These are phyloP conservation scores for Euplagia quadripunctaria DNA, from an alignment of 2,888 invertebrate species.

Conservation along the genomic window DNA sequence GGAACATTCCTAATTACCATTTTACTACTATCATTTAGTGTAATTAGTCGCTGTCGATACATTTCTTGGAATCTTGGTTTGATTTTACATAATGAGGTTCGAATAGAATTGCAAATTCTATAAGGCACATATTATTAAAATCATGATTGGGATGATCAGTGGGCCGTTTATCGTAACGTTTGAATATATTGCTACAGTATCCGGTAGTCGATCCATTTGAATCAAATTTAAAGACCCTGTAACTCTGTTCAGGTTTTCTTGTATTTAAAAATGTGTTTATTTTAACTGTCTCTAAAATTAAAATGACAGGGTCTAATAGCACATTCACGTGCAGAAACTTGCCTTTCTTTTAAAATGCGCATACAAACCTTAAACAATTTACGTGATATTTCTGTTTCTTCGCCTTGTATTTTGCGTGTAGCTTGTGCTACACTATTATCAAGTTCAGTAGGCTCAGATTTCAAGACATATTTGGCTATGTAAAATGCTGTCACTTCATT, in stretches of 20 bases:
- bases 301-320: slow-evolving; percentile 28
- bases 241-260: slow-evolving; percentile 12
- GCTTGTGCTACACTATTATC: slow-evolving; percentile 27
- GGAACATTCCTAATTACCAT: slow-evolving; percentile 28
- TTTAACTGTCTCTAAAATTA: slow-evolving; percentile 30
- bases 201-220: slow-evolving; percentile 27
- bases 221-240: slow-evolving; percentile 50
- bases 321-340: slow-evolving; percentile 55
- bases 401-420: slow-evolving; percentile 24
- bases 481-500: slow-evolving; percentile 41
- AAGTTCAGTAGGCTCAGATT: slow-evolving; percentile 40
- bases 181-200: slow-evolving; percentile 46
- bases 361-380: slow-evolving; percentile 55
- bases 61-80: slow-evolving; percentile 23
- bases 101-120: slow-evolving; percentile 48
- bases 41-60: slow-evolving; percentile 30
- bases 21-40: slow-evolving; percentile 19
- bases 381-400: slow-evolving; percentile 41
- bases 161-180: slow-evolving; percentile 46
- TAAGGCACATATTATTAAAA: slow-evolving; percentile 41
- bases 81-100: slow-evolving; percentile 34
- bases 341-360: slow-evolving; percentile 52
- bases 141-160: slow-evolving; percentile 41
- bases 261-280: slow-evolving; percentile 12
- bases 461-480: slow-evolving; percentile 30